phyloP scores from a whole-genome alignment of 2,113 vertebrate species.

The Thunnus maccoyii region DNA sequence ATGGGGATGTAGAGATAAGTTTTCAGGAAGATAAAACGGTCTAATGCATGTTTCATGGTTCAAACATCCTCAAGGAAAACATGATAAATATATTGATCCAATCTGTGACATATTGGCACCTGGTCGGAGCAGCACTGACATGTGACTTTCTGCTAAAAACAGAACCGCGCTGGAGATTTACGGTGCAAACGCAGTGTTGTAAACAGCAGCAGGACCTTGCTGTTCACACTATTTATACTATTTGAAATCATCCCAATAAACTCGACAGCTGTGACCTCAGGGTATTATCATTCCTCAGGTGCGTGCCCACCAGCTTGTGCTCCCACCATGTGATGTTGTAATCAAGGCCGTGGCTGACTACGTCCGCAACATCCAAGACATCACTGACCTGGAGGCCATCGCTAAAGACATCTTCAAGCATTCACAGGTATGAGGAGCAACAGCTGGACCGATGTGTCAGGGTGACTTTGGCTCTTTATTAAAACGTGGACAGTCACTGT shows the following conservation, averaged over 20 bases:
- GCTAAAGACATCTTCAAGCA: slow-evolving; percentile 96
- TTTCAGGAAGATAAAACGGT: too few relatives aligned
- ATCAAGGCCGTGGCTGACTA: slow-evolving; percentile 96
- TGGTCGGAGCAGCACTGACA: too few relatives aligned
- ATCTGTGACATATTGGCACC: too few relatives aligned
- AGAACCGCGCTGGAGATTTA: too few relatives aligned
- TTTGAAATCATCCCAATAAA: not conserved
- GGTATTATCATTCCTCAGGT: slow-evolving; percentile 81
- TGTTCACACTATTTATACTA: too few relatives aligned
- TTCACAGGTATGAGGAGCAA: slow-evolving; percentile 87
- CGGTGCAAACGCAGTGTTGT: too few relatives aligned
- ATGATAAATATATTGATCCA: too few relatives aligned
- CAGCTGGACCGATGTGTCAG: not conserved
- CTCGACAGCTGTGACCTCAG: not conserved
- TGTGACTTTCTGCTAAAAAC: too few relatives aligned
- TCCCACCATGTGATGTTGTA: slow-evolving; percentile 95
- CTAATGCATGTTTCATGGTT: too few relatives aligned
- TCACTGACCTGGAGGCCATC: slow-evolving; percentile 92
- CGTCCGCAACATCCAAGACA: slow-evolving; percentile 92
- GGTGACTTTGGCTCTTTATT: not conserved
- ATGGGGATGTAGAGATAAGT: too few relatives aligned
- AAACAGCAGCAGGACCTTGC: too few relatives aligned
- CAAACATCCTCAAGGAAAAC: too few relatives aligned
- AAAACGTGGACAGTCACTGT: not conserved
- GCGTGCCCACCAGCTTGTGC: slow-evolving; percentile 95